Percentiles rank a stretch among this genome's conserved stretches.
Evolutionary conservation across 2,888 invertebrate species (phyloP).

Genomic region (Sisyra terminalis): DNA sequence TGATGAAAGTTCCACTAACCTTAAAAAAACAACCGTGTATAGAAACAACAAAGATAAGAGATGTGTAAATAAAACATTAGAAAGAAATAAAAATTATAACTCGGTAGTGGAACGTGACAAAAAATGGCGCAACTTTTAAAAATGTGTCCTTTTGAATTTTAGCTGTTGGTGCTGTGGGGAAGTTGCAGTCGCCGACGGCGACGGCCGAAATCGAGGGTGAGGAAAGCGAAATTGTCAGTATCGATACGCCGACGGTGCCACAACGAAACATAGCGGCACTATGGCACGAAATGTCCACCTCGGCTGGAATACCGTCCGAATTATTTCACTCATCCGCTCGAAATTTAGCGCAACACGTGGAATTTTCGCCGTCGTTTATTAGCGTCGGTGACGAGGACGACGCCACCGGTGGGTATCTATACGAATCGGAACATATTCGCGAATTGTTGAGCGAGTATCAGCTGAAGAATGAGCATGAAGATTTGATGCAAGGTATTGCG

Average conservation of each 20-base stretch:
- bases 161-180: slow-evolving; percentile 35
- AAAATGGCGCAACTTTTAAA: too few relatives aligned
- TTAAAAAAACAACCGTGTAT: too few relatives aligned
- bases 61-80: too few relatives aligned
- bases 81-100: too few relatives aligned
- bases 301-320: slow-evolving; percentile 30
- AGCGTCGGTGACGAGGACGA: slow-evolving; percentile 40
- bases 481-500: slow-evolving; percentile 16
- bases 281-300: slow-evolving; percentile 45
- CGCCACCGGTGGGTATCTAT: slow-evolving; percentile 14
- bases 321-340: slow-evolving; percentile 20
- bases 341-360: slow-evolving; percentile 22
- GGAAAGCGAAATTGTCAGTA: slow-evolving; percentile 58
- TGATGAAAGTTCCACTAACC: too few relatives aligned
- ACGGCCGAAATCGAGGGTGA: slow-evolving; percentile 73
- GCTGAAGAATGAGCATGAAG: slow-evolving; percentile 27
- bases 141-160: too few relatives aligned
- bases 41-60: too few relatives aligned
- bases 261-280: slow-evolving; percentile 51
- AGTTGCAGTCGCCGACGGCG: slow-evolving; percentile 38
- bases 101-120: too few relatives aligned
- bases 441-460: slow-evolving; percentile 46
- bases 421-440: slow-evolving; percentile 37
- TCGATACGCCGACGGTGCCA: slow-evolving; percentile 58
- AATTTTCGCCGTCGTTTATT: slow-evolving; percentile 36